phyloP scores from a whole-genome alignment of 2,113 vertebrate genomes.

The Percina caprodes region DNA sequence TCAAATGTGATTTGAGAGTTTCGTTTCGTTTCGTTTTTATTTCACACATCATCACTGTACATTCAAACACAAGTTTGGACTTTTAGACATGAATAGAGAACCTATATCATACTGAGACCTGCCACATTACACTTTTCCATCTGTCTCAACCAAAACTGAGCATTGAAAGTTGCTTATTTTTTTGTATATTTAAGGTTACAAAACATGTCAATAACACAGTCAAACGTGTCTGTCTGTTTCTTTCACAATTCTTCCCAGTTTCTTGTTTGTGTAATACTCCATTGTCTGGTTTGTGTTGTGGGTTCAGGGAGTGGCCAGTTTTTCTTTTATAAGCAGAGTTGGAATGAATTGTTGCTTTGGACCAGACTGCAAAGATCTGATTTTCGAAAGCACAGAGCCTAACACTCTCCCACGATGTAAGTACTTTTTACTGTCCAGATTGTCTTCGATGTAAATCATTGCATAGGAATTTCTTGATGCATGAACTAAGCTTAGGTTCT shows the following conservation, averaged over 20 bases:
- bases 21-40: too few species aligned
- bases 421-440: constrained; percentile 38
- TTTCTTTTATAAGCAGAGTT: constrained; percentile 54
- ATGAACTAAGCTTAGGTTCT: background rate
- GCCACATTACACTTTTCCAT: background rate
- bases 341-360: constrained; percentile 53
- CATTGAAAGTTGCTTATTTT: background rate
- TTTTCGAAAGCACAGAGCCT: background rate
- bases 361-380: background rate
- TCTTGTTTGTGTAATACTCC: background rate
- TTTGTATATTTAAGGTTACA: background rate
- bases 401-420: constrained; percentile 58
- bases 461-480: background rate
- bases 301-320: constrained; percentile 62
- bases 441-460: background rate
- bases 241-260: background rate
- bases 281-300: constrained; percentile 28
- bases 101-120: background rate
- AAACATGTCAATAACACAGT: background rate
- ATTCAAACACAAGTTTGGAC: too few species aligned
- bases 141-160: background rate
- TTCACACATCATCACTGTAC: too few species aligned
- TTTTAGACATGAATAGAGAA: background rate
- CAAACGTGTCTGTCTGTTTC: background rate
- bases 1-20: too few species aligned